A percentile compares a stretch with the other conserved stretches of the same genome.
phyloP scores from a whole-genome alignment of 35 echinoderm and acorn worm genomes.

The Anneissia japonica region DNA sequence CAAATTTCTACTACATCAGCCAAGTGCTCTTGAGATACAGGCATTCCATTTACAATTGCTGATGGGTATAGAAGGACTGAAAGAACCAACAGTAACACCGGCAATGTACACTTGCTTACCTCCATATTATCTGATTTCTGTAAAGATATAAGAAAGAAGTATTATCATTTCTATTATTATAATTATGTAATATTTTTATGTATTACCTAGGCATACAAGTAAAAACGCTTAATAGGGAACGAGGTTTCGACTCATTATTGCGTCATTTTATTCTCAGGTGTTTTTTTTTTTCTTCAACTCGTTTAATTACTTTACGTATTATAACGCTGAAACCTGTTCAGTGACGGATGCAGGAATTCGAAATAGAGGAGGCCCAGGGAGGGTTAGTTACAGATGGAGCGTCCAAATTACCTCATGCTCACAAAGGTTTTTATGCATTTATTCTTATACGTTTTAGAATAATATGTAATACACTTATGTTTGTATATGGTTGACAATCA shows the following conservation, averaged over 20 bases:
- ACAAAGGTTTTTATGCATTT: no score
- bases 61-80: background rate
- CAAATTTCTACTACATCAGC: background rate
- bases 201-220: background rate
- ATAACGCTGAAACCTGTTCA: no score
- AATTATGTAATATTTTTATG: background rate
- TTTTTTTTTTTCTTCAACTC: no score
- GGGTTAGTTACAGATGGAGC: no score
- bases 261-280: background rate
- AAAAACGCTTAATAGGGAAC: background rate
- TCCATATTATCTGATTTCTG: background rate
- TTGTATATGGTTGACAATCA: no score
- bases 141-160: background rate
- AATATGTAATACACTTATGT: no score
- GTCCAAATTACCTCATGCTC: no score
- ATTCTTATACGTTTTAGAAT: no score
- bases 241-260: background rate
- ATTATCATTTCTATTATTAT: background rate
- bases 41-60: background rate
- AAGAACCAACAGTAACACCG: background rate
- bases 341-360: no score
- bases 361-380: no score
- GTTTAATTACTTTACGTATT: no score
- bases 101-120: background rate
- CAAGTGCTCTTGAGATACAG: background rate